Conservation (phyloP, 2,113 vertebrate genomes). For the Macquaria australasica region DNA sequence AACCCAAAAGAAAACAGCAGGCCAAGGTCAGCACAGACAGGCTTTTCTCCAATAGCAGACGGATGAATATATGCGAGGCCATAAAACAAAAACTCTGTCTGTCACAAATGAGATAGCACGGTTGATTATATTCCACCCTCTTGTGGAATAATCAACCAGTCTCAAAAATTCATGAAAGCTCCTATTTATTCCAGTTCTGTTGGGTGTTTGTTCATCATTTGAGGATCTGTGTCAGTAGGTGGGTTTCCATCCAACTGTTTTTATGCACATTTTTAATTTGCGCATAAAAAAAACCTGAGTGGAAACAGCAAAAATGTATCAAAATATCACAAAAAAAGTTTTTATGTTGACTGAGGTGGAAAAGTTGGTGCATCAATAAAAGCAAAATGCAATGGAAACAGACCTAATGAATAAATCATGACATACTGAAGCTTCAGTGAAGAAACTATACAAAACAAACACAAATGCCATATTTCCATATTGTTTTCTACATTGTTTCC, state of each 20-base stretch:
- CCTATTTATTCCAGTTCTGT: constrained; percentile 45
- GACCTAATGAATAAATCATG: too few species aligned
- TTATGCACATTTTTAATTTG: neutral
- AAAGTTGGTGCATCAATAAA: neutral
- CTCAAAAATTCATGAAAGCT: constrained; percentile 59
- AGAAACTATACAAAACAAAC: neutral
- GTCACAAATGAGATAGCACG: constrained; percentile 43
- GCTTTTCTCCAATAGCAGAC: constrained; percentile 70
- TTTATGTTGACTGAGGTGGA: neutral
- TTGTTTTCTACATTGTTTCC: neutral
- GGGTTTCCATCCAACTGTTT: neutral
- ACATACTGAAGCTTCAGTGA: neutral
- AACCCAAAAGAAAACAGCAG: constrained; percentile 83
- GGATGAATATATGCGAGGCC: constrained; percentile 52
- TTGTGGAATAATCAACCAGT: constrained; percentile 56
- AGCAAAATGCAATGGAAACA: neutral
- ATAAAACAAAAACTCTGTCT: constrained; percentile 44
- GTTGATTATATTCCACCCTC: constrained; percentile 65
- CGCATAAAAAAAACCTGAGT: neutral
- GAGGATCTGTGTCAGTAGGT: constrained; percentile 31
- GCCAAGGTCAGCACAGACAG: constrained; percentile 78
- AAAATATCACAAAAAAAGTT: neutral
- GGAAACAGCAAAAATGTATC: neutral
- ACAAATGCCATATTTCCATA: neutral
- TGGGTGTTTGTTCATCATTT: constrained; percentile 46